Evolutionary conservation across 2,888 invertebrate genomes (phyloP).

Genomic region (Oligia strigilis): DNA sequence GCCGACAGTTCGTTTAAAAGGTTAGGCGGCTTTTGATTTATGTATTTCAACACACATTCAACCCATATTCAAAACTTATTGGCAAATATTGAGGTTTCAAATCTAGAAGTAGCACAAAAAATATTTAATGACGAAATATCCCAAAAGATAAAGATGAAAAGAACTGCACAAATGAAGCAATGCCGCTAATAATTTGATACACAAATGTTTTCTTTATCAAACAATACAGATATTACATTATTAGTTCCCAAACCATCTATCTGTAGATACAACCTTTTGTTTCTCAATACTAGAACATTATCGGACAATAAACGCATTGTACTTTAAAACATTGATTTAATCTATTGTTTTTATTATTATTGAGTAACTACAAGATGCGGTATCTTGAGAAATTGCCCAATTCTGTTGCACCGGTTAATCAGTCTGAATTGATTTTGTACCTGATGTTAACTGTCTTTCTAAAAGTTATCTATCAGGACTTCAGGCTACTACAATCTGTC

Average conservation of each 20-base stretch:
- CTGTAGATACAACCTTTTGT: constrained; percentile 25
- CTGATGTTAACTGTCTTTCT: constrained; percentile 16
- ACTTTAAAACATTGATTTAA: constrained; percentile 50
- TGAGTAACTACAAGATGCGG: constrained; percentile 49
- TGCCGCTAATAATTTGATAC: background rate
- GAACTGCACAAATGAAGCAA: constrained; percentile 2
- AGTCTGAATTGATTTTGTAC: constrained; percentile 36
- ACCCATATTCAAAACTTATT: background rate
- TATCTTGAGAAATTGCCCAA: constrained; percentile 58
- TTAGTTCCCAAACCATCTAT: constrained; percentile 30
- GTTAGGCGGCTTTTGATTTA: too few species aligned
- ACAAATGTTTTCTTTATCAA: constrained; percentile 22
- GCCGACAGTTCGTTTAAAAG: too few species aligned
- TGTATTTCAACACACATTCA: too few species aligned
- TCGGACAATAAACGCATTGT: constrained; percentile 62
- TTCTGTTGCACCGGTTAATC: constrained; percentile 54
- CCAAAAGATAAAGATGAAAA: background rate
- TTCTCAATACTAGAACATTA: constrained; percentile 46
- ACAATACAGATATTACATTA: constrained; percentile 27
- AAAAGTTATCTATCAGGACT: background rate
- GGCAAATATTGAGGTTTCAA: too few species aligned
- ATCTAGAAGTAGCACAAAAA: background rate
- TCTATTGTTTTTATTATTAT: constrained; percentile 62
- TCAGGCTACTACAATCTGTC: too few species aligned
- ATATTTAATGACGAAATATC: background rate